Evolutionary conservation across 1,140 invertebrate genomes (phyloP), one percentile per base, ranked within the genome.

Genomic region (Drosophila albomicans): DNA sequence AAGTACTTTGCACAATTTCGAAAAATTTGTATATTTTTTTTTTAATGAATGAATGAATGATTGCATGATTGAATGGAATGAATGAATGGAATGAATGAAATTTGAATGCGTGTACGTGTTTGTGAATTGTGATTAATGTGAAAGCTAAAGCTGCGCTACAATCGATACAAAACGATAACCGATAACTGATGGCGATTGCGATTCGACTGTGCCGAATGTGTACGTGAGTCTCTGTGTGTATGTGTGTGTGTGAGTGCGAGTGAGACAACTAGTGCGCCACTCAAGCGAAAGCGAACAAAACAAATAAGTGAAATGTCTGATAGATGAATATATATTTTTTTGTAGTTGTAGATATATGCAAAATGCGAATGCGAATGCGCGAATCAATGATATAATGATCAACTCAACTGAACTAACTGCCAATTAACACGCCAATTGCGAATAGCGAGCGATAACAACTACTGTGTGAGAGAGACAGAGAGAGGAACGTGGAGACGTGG

Each of bases 1-100:
- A 91, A 86, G 81, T 91, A 92, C 75, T 78, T 87, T 72, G 84
- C 84, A 88, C 56, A 87, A 92, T 92, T 92, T 91, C 79, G 78
- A 82, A 81, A 82, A 86, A 28, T 59, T 59, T 59, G 11, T 91
- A 69, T 30, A 66, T 79, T 41, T 59, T 59, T 5, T 91, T 71
- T 35, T 71, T 82, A 74, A 85, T 78, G 81, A 69, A 65, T 75
- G 57, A 41, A 68, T 70, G 65, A 70, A 54, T 46, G 62, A 54
- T 13, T 71, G 81, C 54, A 62, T 75, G 81, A 79, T 70, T 84
- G 63, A 48, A 57, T 58, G 57, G 3, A 25, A 28, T 61, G 57
- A 46, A 16, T 38, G 35, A 45, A 35, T 51, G 30, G 3, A 16
- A 38, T 54, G n/a, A 2, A 41, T 65, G 51, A 49, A 25, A 25